A percentile compares a stretch with the other conserved stretches of the same genome.
phyloP scores from a whole-genome alignment of 2,797 vertebrate species.

The Paramormyrops hopkinsi region DNA sequence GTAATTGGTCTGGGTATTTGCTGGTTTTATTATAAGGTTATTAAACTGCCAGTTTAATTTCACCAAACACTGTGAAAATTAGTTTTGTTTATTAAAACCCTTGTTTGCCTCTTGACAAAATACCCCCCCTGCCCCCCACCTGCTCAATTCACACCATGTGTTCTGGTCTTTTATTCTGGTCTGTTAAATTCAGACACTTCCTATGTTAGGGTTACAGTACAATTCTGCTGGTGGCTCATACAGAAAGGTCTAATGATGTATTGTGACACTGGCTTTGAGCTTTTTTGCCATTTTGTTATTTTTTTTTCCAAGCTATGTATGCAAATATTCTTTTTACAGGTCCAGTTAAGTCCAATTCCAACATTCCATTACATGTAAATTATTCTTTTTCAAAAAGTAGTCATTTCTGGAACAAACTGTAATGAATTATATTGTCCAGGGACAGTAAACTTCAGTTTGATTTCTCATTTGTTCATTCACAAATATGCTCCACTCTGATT shows the following conservation, averaged over 20 bases:
- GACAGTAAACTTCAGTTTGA: background rate
- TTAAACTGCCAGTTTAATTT: constrained; percentile 74
- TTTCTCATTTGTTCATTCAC: background rate
- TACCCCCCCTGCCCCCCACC: background rate
- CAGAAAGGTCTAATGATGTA: constrained; percentile 84
- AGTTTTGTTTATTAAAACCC: constrained; percentile 51
- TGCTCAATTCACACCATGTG: constrained; percentile 17
- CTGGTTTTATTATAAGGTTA: constrained; percentile 74
- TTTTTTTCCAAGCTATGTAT: constrained; percentile 45
- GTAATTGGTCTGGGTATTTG: constrained; percentile 70
- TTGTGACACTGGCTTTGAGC: constrained; percentile 79
- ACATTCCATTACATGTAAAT: constrained; percentile 56
- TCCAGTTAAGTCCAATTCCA: constrained; percentile 49
- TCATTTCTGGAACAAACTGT: background rate
- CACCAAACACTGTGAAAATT: constrained; percentile 93
- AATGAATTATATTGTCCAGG: background rate
- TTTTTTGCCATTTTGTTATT: constrained; percentile 52
- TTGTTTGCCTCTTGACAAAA: constrained; percentile 1
- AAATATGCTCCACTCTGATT: background rate
- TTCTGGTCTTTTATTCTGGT: constrained; percentile 32
- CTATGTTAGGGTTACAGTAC: constrained; percentile 59
- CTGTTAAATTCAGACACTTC: constrained; percentile 51
- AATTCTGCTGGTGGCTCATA: constrained; percentile 92
- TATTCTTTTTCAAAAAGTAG: constrained; percentile 48
- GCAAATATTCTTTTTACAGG: constrained; percentile 55